Evolutionary conservation across 2,888 invertebrate species (phyloP), one percentile per base, ranked within the genome.

Genomic region (Drosophila paramelanica): DNA sequence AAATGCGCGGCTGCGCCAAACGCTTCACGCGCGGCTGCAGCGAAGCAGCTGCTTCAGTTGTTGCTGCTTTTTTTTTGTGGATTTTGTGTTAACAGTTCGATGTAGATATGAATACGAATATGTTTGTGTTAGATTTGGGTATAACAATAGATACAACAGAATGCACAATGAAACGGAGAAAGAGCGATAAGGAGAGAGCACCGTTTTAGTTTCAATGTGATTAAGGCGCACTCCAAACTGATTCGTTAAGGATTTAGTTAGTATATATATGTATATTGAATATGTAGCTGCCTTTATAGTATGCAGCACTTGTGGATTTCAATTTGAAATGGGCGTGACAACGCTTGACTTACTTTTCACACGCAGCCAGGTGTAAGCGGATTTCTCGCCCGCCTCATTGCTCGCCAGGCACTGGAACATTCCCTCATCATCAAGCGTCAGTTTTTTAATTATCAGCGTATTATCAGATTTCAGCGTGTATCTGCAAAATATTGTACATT

Each of bases 341-440:
- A 45, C 43, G n/a, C 59, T 81, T 62, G 58, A 95, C 97, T 96
- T 94, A 98, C 98, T 98, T 95, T 98, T 98, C 31, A 98, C 98
- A 93, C 96, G 96, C 45, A 98, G 93, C 98, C 98, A 98, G 2
- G 98, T 97, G 80, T 96, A 96, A 72, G 96, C 95, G 5, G 97
- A 97, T 57, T 96, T 95, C 92, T 98, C 97, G 11, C 99, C 99
- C 2, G 97, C 99, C 84, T 95, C 95, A 91, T 98, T 99, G 58
- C 94, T 94, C 0, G 97, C 98, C 86, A 98, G 95, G 91, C 99
- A 99, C 92, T 99, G 99, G 91, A 97, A 99, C 94, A 99, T 96
- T 50, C 98, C 99, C 73, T 97, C 96, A 92, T 98, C 98, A 73
- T 95, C 95, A 92, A 97, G 95, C 79, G 95, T 94, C 45, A 98